Percentiles rank a stretch among this genome's conserved stretches.
These are phyloP conservation scores for Plutella xylostella DNA, from an alignment of 2,888 invertebrate genomes.

Conservation along the genomic window DNA sequence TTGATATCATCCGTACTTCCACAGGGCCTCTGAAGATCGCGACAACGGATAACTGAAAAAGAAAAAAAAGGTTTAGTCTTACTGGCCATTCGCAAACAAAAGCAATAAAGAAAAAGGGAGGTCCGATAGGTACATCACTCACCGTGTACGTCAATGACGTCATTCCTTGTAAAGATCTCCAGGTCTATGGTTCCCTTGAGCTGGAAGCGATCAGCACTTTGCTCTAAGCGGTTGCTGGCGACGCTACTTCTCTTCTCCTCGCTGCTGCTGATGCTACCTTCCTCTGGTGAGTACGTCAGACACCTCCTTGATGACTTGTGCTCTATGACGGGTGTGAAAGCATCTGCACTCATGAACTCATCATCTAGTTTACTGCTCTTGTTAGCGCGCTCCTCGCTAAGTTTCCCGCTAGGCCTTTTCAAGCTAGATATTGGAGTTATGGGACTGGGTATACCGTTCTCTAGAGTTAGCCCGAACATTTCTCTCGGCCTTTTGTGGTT, in stretches of 20 bases:
- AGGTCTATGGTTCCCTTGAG: slow-evolving; percentile 73
- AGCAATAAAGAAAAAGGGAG: slow-evolving; percentile 20
- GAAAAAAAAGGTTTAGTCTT: slow-evolving; percentile 14
- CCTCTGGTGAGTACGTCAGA: slow-evolving; percentile 70
- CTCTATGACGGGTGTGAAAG: slow-evolving; percentile 55
- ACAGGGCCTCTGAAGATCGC: slow-evolving; percentile 75
- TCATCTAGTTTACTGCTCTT: slow-evolving; percentile 65
- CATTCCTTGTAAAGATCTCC: slow-evolving; percentile 67
- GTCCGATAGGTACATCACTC: slow-evolving; percentile 66
- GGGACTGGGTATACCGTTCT: slow-evolving; percentile 65
- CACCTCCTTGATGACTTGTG: slow-evolving; percentile 66
- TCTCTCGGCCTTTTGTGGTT: slow-evolving; percentile 43
- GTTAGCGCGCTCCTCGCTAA: slow-evolving; percentile 55
- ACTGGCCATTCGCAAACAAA: neutral
- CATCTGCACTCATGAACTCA: slow-evolving; percentile 44
- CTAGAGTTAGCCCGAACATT: slow-evolving; percentile 54
- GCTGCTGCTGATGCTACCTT: slow-evolving; percentile 57
- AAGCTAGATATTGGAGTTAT: slow-evolving; percentile 54
- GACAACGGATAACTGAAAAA: slow-evolving; percentile 80
- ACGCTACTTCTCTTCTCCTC: slow-evolving; percentile 67
- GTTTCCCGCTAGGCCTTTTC: slow-evolving; percentile 48
- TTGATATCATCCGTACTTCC: slow-evolving; percentile 76
- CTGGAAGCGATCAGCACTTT: slow-evolving; percentile 45
- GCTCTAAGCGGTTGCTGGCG: slow-evolving; percentile 53
- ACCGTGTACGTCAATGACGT: slow-evolving; percentile 77